Evolutionary conservation across 2,113 vertebrate genomes (phyloP).

Genomic region (Tenebrosternarchus preto): DNA sequence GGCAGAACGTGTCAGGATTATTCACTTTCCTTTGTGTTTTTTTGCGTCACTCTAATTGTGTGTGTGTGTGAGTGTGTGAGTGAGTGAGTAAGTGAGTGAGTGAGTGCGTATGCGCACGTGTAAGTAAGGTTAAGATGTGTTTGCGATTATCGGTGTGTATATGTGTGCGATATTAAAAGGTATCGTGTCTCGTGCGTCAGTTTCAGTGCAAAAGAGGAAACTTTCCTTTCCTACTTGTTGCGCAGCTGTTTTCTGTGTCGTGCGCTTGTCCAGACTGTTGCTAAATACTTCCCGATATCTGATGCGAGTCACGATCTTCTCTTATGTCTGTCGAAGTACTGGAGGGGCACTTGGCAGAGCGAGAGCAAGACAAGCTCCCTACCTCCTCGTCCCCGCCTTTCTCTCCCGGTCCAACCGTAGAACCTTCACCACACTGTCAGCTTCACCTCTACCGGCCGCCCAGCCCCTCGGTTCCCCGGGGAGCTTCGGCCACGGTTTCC

Average conservation of each 20-base stretch:
- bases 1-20: not conserved
- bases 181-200: not conserved
- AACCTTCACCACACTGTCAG: conserved; percentile 60
- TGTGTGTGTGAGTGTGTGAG: not conserved
- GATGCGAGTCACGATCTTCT: conserved; percentile 53
- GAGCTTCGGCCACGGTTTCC: conserved; percentile 60
- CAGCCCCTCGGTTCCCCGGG: conserved; percentile 53
- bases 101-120: not conserved
- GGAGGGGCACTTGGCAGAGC: conserved; percentile 64
- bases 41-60: not conserved
- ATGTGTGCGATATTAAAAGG: not conserved
- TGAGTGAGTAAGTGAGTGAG: not conserved
- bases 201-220: conserved; percentile 20
- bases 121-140: not conserved
- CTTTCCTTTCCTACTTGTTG: conserved; percentile 56
- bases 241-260: conserved; percentile 3
- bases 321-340: conserved; percentile 73
- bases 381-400: conserved; percentile 61
- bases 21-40: not conserved
- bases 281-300: not conserved
- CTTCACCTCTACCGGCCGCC: conserved; percentile 68
- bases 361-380: conserved; percentile 59
- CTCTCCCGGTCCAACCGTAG: conserved; percentile 57
- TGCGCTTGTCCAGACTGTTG: not conserved
- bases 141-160: not conserved